Evolutionary conservation across 2,113 vertebrate species (phyloP), one percentile per base, ranked within the genome.

Genomic region (Raja brachyura): DNA sequence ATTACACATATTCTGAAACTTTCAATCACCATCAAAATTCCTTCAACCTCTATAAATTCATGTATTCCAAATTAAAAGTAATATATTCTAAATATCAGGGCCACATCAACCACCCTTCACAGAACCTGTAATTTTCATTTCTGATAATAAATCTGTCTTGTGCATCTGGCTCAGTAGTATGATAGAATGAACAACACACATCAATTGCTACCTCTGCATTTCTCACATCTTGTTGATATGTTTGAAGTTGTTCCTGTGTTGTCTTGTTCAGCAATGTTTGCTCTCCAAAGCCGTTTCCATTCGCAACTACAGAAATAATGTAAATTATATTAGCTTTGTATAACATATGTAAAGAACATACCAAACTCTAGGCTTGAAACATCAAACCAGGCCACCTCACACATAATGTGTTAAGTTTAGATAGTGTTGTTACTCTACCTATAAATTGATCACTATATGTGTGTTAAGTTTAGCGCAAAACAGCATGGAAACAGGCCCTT

Each of bases 271-370:
- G 0, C 28, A 39, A 8, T 39, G 73, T 93, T 39, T 78, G 31
- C 20, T 86, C 20, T 22, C 48, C 93, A 77, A 85, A 14, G 18
- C 25, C 93, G 20, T 77, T 73, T 5, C 94, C 94, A 81, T 94
- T 94, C 75, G 93, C 81, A 28, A 94, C 94, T 95, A 31, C 74
- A 76, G 81, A 68, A 93, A 6, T 78, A 54, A 4, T 61, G 16
- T 39, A 81, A 77, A 88, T 48, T 3, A 48, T 79, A 48, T 39
- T 48, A 77, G 75, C n/a, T n/a, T 31, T 33, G 2, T 31, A 77
- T 66, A 10, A 66, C 16, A 16, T 18, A 39, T 48, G 20, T 81
- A 81, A 81, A 54, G 18, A 79, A 4, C 5, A 6, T 79, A 16
- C 8, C 16, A 81, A 81, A 81, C 48, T 22, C 39, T 39, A 81